Percentiles rank a stretch among this genome's conserved stretches.
These are phyloP conservation scores for Ichneumoninae sp. DNA, from an alignment of 2,888 invertebrate genomes.

Conservation along the genomic window DNA sequence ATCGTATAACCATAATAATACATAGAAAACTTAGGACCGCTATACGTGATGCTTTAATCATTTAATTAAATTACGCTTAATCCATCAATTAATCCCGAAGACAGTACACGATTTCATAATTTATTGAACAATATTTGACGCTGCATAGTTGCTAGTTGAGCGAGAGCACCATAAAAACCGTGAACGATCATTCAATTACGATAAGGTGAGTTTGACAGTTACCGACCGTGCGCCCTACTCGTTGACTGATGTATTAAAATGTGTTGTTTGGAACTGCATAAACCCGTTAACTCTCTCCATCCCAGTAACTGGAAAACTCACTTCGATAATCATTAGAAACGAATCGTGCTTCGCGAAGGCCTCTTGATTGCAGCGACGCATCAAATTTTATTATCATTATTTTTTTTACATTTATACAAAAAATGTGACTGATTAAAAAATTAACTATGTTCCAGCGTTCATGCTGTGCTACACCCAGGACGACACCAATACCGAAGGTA, in stretches of 20 bases:
- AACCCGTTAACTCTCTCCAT: background rate
- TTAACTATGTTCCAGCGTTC: constrained; percentile 92
- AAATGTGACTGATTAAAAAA: constrained; percentile 69
- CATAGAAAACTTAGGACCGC: background rate
- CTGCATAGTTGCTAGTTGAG: constrained; percentile 14
- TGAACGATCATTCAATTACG: constrained; percentile 7
- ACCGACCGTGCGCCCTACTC: background rate
- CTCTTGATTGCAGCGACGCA: constrained; percentile 4
- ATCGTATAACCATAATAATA: background rate
- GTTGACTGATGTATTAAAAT: background rate
- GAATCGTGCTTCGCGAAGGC: constrained; percentile 51
- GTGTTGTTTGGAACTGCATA: background rate
- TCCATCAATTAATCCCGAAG: background rate
- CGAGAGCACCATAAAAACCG: constrained; percentile 5
- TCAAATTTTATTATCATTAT: background rate
- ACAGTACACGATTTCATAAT: background rate
- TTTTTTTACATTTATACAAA: background rate
- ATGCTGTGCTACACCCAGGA: constrained; percentile 98
- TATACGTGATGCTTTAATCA: background rate
- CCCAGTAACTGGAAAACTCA: constrained; percentile 9
- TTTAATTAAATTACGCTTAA: background rate
- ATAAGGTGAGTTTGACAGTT: background rate
- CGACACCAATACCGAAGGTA: constrained; percentile 96
- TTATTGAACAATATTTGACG: background rate
- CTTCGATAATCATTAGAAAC: constrained; percentile 35